Evolutionary conservation across 2,113 vertebrate species (phyloP).

Genomic region (Oncorhynchus kisutch): DNA sequence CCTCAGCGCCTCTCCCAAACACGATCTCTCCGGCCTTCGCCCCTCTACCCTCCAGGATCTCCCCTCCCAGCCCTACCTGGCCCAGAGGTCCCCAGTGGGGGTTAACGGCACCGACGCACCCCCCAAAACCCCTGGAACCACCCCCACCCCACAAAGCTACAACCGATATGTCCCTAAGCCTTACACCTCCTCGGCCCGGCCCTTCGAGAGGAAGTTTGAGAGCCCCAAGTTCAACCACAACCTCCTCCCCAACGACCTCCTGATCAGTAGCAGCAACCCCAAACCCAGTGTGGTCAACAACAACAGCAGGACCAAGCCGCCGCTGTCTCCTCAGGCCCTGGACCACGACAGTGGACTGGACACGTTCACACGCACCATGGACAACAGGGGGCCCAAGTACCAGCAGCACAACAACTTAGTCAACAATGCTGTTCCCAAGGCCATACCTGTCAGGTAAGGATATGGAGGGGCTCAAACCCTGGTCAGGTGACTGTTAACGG

Average conservation of each 20-base stretch:
- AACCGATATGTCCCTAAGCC: slow-evolving; percentile 86
- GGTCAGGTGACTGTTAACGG: too few relatives aligned
- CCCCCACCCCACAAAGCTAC: slow-evolving; percentile 72
- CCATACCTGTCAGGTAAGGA: slow-evolving; percentile 92
- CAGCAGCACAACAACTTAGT: slow-evolving; percentile 88
- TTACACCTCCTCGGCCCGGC: slow-evolving; percentile 82
- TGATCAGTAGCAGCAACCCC: slow-evolving; percentile 44
- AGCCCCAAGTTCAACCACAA: slow-evolving; percentile 99
- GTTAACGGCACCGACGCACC: slow-evolving; percentile 80
- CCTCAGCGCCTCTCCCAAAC: slow-evolving; percentile 78
- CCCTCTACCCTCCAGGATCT: slow-evolving; percentile 82
- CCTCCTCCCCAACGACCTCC: slow-evolving; percentile 86
- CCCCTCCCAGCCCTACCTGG: slow-evolving; percentile 75
- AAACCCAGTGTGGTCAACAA: slow-evolving; percentile 67
- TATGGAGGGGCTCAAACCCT: too few relatives aligned
- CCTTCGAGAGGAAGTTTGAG: slow-evolving; percentile 97
- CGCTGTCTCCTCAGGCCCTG: slow-evolving; percentile 78
- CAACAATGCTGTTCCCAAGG: slow-evolving; percentile 85
- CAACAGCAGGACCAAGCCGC: slow-evolving; percentile 72
- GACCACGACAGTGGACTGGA: slow-evolving; percentile 90
- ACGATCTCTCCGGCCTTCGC: slow-evolving; percentile 81
- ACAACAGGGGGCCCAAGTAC: slow-evolving; percentile 86
- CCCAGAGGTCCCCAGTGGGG: slow-evolving; percentile 73
- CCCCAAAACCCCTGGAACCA: slow-evolving; percentile 65
- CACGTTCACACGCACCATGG: slow-evolving; percentile 85